Evolutionary conservation across 2,888 invertebrate genomes (phyloP).

Genomic region (Dolomedes plantarius): DNA sequence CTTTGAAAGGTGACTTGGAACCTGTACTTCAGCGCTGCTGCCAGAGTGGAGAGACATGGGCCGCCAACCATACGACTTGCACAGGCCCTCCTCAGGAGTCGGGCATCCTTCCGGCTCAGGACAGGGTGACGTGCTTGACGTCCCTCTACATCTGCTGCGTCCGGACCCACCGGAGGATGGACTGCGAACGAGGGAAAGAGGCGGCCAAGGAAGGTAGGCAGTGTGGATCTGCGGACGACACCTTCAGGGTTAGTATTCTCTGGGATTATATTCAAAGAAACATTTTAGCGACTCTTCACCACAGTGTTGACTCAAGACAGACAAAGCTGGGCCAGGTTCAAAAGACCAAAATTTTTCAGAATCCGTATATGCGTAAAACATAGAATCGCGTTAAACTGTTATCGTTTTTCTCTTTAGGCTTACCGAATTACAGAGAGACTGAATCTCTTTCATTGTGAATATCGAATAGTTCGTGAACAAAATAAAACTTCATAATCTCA

Average conservation of each 20-base stretch:
- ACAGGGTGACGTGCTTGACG: conserved; percentile 32
- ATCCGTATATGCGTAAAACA: no score
- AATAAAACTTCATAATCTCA: no score
- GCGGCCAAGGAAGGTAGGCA: conserved; percentile 13
- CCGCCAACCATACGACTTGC: conserved; percentile 46
- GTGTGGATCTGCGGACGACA: neutral
- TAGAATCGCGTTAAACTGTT: no score
- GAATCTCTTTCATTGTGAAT: no score
- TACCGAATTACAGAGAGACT: no score
- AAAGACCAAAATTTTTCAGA: no score
- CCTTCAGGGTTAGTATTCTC: neutral
- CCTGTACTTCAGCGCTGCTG: conserved; percentile 40
- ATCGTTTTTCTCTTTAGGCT: no score
- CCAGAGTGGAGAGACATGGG: conserved; percentile 27
- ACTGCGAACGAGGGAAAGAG: conserved; percentile 43
- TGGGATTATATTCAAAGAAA: no score
- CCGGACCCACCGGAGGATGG: conserved; percentile 12
- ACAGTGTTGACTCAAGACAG: no score
- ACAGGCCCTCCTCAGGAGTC: conserved; percentile 28
- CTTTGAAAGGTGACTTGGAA: conserved; percentile 51
- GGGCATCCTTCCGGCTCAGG: neutral
- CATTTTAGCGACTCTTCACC: no score
- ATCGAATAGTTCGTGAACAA: no score
- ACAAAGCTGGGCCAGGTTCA: no score
- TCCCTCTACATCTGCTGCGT: conserved; percentile 54